These are phyloP conservation scores for Ibidorhyncha struthersii DNA, from an alignment of 2,113 vertebrate species.

Conservation along the genomic window DNA sequence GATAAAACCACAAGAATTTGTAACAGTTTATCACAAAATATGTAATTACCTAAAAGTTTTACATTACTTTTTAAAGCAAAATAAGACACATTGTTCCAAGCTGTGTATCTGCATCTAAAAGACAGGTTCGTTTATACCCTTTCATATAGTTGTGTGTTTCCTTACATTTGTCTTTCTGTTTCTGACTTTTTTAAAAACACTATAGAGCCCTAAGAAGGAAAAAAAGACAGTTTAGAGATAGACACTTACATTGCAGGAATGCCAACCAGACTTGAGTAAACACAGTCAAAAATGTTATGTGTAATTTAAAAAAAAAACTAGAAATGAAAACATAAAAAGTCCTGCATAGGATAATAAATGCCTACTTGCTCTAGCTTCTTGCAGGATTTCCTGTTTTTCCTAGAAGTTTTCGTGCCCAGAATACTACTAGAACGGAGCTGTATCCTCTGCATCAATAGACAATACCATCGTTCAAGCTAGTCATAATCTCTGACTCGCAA, in stretches of 20 bases:
- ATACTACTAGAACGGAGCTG: neutral
- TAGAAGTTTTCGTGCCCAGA: slow-evolving; percentile 48
- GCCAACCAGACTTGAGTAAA: slow-evolving; percentile 18
- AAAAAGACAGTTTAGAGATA: neutral
- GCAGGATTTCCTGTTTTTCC: slow-evolving; percentile 62
- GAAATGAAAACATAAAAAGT: slow-evolving; percentile 30
- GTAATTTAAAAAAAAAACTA: neutral
- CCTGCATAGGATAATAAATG: slow-evolving; percentile 15
- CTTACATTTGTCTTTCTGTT: neutral
- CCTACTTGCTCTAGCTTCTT: slow-evolving; percentile 9
- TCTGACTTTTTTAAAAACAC: neutral
- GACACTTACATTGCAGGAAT: neutral
- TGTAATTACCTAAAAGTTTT: neutral
- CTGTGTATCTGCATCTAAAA: neutral
- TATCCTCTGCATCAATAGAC: slow-evolving; percentile 53
- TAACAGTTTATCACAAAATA: neutral
- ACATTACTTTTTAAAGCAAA: neutral
- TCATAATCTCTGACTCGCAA: neutral
- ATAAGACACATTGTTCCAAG: neutral
- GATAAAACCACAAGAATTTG: neutral
- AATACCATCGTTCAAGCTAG: slow-evolving; percentile 45
- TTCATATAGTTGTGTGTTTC: neutral
- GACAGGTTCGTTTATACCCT: neutral
- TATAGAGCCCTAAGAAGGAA: neutral
- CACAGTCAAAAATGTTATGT: neutral